Evolutionary conservation across 2,113 vertebrate genomes (phyloP), one percentile per base, ranked within the genome.

Genomic region (Siniperca chuatsi): DNA sequence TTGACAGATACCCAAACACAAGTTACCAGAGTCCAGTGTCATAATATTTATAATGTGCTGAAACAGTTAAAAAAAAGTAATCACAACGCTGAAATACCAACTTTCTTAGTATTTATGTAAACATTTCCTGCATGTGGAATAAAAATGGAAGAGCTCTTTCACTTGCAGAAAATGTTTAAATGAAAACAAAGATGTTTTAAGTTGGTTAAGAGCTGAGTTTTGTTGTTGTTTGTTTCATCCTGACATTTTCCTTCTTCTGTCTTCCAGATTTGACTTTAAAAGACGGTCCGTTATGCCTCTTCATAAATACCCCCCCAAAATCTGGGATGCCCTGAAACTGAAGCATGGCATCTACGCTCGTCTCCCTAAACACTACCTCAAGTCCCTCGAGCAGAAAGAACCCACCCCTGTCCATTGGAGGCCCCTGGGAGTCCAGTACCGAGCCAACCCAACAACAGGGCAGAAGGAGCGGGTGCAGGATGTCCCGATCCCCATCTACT

Each of bases 381-480:
- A 95, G 55, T 93, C 95, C 1, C 89, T 97, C 6, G 93, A 94
- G 83, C 85, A 91, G 2, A 86, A 89, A 10, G 92, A 94, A 25
- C 95, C 97, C 25, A 86, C 92, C 0, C 90, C 98, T 0, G 97
- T 99, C 65, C 98, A 99, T 89, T 99, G 97, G 95, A 95, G 79
- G 84, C 95, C 97, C 4, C 95, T 96, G 67, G 97, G 96, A 0
- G 92, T 92, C 25, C 89, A 96, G 81, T 95, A 95, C 93, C 93
- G 88, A 25, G 82, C 88, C 58, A 96, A 94, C 92, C 96, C 97
- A 1, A 93, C 87, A 48, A 97, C 96, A 0, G 96, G 97, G 0
- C 82, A 94, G 60, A 95, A 95, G 44, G 96, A 97, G 75, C 97
- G 97, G 1, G 96, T 98, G n/a, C 96, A 99, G 93, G 97, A 98